Percentiles rank a stretch among this genome's conserved stretches.
phyloP scores from a whole-genome alignment of 2,888 invertebrate genomes.

The Dolomedes plantarius region DNA sequence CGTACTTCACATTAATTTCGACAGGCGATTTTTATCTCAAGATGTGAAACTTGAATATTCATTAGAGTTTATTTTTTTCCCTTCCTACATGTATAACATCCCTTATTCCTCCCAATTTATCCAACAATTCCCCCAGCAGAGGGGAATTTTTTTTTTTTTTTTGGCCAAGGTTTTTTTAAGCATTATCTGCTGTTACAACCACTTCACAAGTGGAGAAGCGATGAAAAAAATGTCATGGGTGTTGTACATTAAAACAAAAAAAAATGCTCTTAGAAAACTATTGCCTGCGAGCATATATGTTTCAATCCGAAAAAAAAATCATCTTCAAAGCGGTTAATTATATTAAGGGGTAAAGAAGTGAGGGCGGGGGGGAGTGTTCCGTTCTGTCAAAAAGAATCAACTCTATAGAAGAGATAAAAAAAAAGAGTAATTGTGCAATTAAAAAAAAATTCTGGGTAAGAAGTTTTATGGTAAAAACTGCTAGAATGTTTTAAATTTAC shows the following conservation, averaged over 20 bases:
- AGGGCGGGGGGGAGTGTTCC: background rate
- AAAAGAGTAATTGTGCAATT: background rate
- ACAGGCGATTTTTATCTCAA: background rate
- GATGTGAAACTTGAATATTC: background rate
- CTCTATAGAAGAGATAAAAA: background rate
- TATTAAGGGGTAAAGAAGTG: background rate
- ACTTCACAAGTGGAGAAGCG: background rate
- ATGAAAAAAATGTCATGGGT: background rate
- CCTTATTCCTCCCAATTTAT: background rate
- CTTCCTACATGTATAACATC: background rate
- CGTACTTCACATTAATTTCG: background rate
- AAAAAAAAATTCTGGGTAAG: too few species aligned
- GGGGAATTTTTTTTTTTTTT: background rate
- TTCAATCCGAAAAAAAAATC: background rate
- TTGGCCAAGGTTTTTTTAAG: background rate
- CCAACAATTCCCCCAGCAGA: background rate
- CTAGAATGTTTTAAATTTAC: too few species aligned
- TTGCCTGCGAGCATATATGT: background rate
- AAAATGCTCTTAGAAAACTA: background rate
- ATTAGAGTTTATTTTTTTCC: background rate
- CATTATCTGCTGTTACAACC: background rate
- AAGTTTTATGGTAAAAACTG: too few species aligned
- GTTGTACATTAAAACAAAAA: background rate
- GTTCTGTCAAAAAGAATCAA: background rate
- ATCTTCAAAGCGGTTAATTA: background rate